phyloP scores from a whole-genome alignment of 35 echinoderm and acorn worm species.

The Amphiura filiformis region DNA sequence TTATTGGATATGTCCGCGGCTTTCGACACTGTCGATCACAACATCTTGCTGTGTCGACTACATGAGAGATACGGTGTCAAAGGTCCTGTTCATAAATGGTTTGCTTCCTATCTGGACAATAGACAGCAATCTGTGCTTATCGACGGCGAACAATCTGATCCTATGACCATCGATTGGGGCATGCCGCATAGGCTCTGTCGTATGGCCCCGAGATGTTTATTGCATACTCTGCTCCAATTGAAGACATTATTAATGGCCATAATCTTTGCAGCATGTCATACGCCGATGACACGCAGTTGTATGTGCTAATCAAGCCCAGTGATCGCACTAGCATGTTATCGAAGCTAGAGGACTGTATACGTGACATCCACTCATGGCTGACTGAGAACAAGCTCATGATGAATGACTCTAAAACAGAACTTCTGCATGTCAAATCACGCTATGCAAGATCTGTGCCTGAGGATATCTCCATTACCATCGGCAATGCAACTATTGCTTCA shows the following conservation, averaged over 20 bases:
- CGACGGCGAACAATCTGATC: not conserved
- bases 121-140: slow-evolving; percentile 8
- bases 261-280: slow-evolving; percentile 8
- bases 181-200: not conserved
- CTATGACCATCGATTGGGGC: slow-evolving; percentile 2
- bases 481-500: no score
- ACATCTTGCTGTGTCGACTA: slow-evolving; percentile 4
- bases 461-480: no score
- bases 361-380: no score
- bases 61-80: slow-evolving; percentile 9
- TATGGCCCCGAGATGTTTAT: slow-evolving; percentile 20
- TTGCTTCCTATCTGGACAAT: not conserved
- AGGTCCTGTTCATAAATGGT: slow-evolving; percentile 9
- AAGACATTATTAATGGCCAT: slow-evolving; percentile 14
- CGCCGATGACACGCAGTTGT: slow-evolving; percentile 13
- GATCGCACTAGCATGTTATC: not conserved
- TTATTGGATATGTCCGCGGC: slow-evolving; percentile 17
- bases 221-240: slow-evolving; percentile 3
- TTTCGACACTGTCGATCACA: slow-evolving; percentile 33
- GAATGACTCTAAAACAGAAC: no score
- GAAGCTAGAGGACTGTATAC: not conserved
- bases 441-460: no score
- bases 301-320: not conserved
- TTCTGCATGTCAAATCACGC: no score
- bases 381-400: no score